Base-by-base conservation (phyloP, 2,888 invertebrate species). In the Lingula anatina region DNA sequence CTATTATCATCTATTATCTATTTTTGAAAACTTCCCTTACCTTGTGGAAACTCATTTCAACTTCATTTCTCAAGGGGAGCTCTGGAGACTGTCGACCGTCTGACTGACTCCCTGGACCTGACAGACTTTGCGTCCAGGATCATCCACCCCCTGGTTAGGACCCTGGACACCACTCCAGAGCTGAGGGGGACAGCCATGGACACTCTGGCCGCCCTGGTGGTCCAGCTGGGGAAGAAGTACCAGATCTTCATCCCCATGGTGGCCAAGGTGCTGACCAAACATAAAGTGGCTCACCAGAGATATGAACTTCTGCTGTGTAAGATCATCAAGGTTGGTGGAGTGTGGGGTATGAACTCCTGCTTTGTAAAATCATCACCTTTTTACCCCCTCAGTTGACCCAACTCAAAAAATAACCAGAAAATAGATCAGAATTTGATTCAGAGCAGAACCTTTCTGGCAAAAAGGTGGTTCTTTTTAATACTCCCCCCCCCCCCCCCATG, bases 171-270 rank as follows among this genome's bases (percentile, higher is more conserved):
- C 0, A 86, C 85, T 61, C 85, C 88, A 0, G 86, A 90, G 24
- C 75, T 94, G 37, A 67, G 68, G 43, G 48, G 44, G 20, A 84
- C 86, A 2, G 92, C 91, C 0, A 90, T 96, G 90, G 90, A 93
- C 56, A 91, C 94, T 0, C 78, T 96, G 20, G 89, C 90, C 65
- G 87, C 92, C 0, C 77, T 96, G 48, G 86, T 92, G 12, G 82
- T 87, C 44, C 94, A 96, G 75, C 81, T 96, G 54, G 93, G 93
- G 1, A 85, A 87, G 53, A 92, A 93, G 68, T 97, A 89, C 76
- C 83, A 86, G 50, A 90, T 96, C 47, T 99, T 96, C 70, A 87
- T 93, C 59, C 91, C 93, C 0, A 82, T 95, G 65, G 91, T 96
- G 2, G 88, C 90, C 65, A 89, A 88, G 72, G 86, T 90, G 12